Conservation (phyloP, 2,888 invertebrate genomes). For the Rhamphomyia laevipes region DNA sequence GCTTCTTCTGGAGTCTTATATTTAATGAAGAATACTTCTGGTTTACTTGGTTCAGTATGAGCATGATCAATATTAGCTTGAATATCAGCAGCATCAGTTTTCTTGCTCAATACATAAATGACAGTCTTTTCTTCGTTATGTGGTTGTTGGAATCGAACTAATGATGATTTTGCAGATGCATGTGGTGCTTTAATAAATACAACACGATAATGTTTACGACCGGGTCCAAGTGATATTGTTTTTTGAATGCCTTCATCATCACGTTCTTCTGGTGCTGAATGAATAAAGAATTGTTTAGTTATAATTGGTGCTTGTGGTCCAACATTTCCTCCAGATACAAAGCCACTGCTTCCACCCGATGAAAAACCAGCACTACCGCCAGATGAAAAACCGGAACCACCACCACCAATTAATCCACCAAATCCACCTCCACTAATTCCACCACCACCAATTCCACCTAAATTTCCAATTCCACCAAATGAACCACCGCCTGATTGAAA, state of each 20-base stretch:
- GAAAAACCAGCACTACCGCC: slow-evolving; percentile 1
- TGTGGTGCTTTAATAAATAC: slow-evolving; percentile 36
- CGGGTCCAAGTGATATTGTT: slow-evolving; percentile 31
- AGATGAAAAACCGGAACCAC: slow-evolving; percentile 2
- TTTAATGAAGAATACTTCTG: slow-evolving; percentile 38
- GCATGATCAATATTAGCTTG: slow-evolving; percentile 31
- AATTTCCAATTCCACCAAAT: background rate
- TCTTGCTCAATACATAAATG: slow-evolving; percentile 36
- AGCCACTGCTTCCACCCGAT: background rate
- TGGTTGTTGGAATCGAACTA: slow-evolving; percentile 31
- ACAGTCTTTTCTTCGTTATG: slow-evolving; percentile 37
- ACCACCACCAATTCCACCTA: background rate
- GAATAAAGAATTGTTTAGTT: slow-evolving; percentile 36
- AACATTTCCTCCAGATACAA: no score
- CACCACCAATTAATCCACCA: background rate
- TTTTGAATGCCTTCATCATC: slow-evolving; percentile 30
- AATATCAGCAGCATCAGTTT: slow-evolving; percentile 29
- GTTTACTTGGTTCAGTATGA: slow-evolving; percentile 30
- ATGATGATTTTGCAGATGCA: slow-evolving; percentile 25
- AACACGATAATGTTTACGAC: slow-evolving; percentile 35
- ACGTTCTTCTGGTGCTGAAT: slow-evolving; percentile 35
- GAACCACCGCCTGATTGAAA: slow-evolving; percentile 9
- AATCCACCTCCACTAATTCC: slow-evolving; percentile 7
- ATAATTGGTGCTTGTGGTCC: slow-evolving; percentile 14
- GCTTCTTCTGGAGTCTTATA: slow-evolving; percentile 37